Base-by-base conservation (phyloP, 2,888 invertebrate species). In the Listrodromus nycthemerus region DNA sequence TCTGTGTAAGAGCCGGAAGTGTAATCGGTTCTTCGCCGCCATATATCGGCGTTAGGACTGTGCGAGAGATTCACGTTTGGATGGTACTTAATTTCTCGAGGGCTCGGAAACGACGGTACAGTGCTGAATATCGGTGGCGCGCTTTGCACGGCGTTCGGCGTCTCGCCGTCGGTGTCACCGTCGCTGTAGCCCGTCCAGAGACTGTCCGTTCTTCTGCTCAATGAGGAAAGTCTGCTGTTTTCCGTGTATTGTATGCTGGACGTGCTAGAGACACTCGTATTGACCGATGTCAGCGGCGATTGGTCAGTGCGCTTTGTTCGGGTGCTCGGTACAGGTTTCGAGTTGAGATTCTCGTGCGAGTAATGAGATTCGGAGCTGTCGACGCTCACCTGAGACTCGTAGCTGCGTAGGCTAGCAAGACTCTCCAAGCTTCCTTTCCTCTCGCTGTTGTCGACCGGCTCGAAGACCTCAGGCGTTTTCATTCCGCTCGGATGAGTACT, bases 341-440 rank as follows among this genome's bases (percentile, higher is more conserved):
- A 85, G 73, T 87, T 87, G 2, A 88, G 86, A 85, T 91, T 91
- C 16, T 92, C 91, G 30, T 91, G 91, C 0, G 91, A 91, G 30
- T 86, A 87, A 55, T 92, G 92, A 3, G 91, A 91, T 61, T 93
- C 93, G 0, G 91, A 91, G 66, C 92, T 93, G 83, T 95, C 95
- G 6, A 94, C 93, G 86, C 94, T 94, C 3, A 94, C 92, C 85
- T 94, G 94, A 52, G 94, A 93, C 86, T 93, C 93, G 66, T 91
- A 93, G 84, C 94, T 94, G 73, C 93, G 91, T 69, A 93, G 89
- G 21, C 95, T 95, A 7, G 94, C 94, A 65, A 95, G 90, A 52
- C 95, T 95, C 86, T 95, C 95, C 61, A 94, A 93, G 83, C 95
- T 95, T 41, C 94, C 95, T 89, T 95, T 95, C 45, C 95, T 92